Evolutionary conservation across 1,140 invertebrate species (phyloP).

Genomic region (Ectropis grisescens): DNA sequence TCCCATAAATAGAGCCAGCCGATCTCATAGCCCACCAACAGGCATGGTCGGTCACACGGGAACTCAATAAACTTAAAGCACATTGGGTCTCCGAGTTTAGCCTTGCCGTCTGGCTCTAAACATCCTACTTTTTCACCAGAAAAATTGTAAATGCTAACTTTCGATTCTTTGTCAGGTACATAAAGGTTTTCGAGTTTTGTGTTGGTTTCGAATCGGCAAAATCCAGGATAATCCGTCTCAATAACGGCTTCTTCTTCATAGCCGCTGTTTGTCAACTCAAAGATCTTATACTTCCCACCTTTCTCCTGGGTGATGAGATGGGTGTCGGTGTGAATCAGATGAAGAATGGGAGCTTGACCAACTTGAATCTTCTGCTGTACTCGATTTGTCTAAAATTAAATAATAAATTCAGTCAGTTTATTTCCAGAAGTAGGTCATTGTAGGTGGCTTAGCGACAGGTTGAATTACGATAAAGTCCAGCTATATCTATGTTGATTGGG

Average conservation of each 20-base stretch:
- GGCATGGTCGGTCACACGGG: conserved; percentile 58
- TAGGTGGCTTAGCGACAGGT: too few relatives aligned
- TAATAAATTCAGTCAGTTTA: too few relatives aligned
- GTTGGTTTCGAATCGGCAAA: conserved; percentile 74
- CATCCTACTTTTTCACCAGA: conserved; percentile 67
- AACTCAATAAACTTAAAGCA: conserved; percentile 73
- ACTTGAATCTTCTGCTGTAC: conserved; percentile 71
- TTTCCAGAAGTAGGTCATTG: background rate
- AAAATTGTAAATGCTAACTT: conserved; percentile 73
- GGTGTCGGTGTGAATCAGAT: conserved; percentile 68
- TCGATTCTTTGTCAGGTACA: conserved; percentile 75
- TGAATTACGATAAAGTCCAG: too few relatives aligned
- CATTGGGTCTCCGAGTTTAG: conserved; percentile 73
- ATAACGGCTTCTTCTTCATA: conserved; percentile 72
- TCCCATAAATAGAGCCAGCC: conserved; percentile 79
- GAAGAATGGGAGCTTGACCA: conserved; percentile 71
- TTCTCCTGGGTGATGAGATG: conserved; percentile 79
- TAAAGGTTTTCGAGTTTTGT: conserved; percentile 75
- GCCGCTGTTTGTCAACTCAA: conserved; percentile 72
- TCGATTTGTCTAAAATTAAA: conserved; percentile 71
- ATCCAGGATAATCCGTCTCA: conserved; percentile 74
- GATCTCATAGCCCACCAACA: conserved; percentile 76
- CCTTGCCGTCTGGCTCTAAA: conserved; percentile 32
- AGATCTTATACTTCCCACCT: conserved; percentile 76
- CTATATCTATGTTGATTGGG: conserved; percentile 1